phyloP scores from a whole-genome alignment of 2,113 vertebrate genomes.

The human region GRCh38 chr4:185078501-185079000 shows the following conservation, averaged over 20 bases:
- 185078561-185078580: too few relatives aligned
- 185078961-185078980: constrained; percentile 31
- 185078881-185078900: not conserved
- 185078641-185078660: not conserved
- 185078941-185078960: constrained; percentile 3
- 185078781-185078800: not conserved
- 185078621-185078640: not conserved
- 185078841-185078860: not conserved
- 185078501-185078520: not conserved
- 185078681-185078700: not conserved
- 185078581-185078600: not conserved
- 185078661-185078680: rapidly evolving
- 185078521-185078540: not conserved
- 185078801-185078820: not conserved
- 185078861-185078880: not conserved
- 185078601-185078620: not conserved
- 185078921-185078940: constrained; percentile 46
- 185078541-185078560: not conserved
- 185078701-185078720: not conserved
- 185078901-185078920: constrained; percentile 15
- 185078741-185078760: not conserved
- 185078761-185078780: not conserved
- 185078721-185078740: not conserved
- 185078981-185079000: constrained; percentile 27
- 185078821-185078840: not conserved